phyloP scores from a whole-genome alignment of 1,140 invertebrate genomes.

The Pseudomyrmex gracilis region DNA sequence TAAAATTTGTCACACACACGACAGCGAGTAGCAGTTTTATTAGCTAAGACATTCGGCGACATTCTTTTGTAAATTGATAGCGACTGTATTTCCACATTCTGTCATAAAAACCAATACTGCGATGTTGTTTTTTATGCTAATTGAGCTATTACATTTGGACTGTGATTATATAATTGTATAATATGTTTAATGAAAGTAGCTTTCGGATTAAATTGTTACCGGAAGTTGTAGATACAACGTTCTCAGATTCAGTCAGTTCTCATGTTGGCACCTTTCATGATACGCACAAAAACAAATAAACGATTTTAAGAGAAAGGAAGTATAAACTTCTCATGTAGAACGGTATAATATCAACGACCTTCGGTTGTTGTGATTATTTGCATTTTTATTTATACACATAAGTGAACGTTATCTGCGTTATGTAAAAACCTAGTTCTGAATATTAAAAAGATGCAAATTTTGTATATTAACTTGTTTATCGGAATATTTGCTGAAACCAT shows the following conservation, averaged over 20 bases:
- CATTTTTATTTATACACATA: conserved; percentile 4
- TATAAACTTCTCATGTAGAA: conserved; percentile 31
- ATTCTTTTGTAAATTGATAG: no score
- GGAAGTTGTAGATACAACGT: background rate
- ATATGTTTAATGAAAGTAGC: conserved; percentile 5
- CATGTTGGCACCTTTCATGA: background rate
- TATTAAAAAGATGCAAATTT: no score
- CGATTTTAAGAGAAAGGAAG: conserved; percentile 42
- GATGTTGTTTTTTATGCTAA: no score
- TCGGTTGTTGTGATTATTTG: background rate
- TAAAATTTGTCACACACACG: conserved; percentile 3
- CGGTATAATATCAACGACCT: conserved; percentile 20
- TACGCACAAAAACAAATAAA: background rate
- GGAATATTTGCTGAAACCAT: no score
- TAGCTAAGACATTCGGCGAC: no score
- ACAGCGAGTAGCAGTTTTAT: no score
- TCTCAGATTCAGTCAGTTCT: background rate
- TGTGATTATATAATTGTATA: conserved; percentile 10
- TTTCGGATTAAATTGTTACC: background rate
- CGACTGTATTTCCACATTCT: no score
- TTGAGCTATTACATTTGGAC: background rate
- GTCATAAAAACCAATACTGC: background rate
- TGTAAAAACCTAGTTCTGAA: background rate
- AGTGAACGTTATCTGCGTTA: background rate
- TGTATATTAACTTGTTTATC: no score